Percentiles rank a stretch among this genome's conserved stretches.
These are phyloP conservation scores for Eupithecia insigniata DNA, from an alignment of 2,888 invertebrate genomes.

Conservation along the genomic window DNA sequence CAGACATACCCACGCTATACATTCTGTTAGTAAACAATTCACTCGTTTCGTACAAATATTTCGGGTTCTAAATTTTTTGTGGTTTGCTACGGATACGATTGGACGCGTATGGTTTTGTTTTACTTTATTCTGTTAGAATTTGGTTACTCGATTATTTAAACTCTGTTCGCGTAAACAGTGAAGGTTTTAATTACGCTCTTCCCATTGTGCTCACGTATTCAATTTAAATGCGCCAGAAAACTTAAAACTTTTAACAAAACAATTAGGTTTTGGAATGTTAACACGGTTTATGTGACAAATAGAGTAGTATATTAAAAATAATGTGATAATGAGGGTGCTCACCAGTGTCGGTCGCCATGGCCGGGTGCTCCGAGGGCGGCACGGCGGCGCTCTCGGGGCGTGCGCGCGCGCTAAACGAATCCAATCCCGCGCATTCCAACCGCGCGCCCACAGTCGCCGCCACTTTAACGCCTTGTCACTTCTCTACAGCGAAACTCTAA, in stretches of 20 bases:
- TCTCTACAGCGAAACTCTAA: conserved; percentile 49
- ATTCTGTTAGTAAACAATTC: conserved; percentile 82
- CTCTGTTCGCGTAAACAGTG: conserved; percentile 7
- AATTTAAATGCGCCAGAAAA: background rate
- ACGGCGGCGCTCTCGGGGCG: conserved; percentile 76
- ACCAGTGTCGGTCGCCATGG: conserved; percentile 84
- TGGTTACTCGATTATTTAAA: conserved; percentile 14
- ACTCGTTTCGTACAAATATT: conserved; percentile 52
- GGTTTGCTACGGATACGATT: conserved; percentile 38
- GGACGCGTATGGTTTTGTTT: conserved; percentile 31
- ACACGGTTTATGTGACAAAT: background rate
- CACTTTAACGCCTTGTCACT: conserved; percentile 72
- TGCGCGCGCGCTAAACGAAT: conserved; percentile 77
- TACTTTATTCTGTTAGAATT: conserved; percentile 31
- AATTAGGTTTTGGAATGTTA: background rate
- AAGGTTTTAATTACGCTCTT: conserved; percentile 4
- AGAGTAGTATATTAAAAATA: background rate
- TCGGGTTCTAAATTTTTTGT: conserved; percentile 34
- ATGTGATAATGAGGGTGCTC: conserved; percentile 51
- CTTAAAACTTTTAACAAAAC: no score
- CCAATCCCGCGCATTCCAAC: conserved; percentile 81
- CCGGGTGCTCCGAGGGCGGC: conserved; percentile 81
- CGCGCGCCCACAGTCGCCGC: conserved; percentile 75
- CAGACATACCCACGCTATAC: conserved; percentile 67
- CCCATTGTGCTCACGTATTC: background rate